phyloP scores from a whole-genome alignment of 30 jellyfish, hydroid and myxozoan genomes.

The Aurelia sp. region DNA sequence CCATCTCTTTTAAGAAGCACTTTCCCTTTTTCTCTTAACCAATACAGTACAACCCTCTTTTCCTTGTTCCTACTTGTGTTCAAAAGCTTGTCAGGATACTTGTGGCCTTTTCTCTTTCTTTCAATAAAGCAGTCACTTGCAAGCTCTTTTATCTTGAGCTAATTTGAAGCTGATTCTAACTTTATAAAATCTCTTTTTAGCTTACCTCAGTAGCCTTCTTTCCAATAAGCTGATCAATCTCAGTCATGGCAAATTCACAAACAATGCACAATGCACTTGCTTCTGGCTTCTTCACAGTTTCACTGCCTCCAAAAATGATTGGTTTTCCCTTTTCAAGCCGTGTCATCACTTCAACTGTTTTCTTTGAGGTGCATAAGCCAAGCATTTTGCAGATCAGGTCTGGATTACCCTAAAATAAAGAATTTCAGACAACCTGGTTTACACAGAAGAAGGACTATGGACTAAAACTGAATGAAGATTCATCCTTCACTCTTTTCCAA shows the following conservation, averaged over 20 bases:
- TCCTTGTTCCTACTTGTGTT: no score
- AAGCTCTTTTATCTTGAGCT: no score
- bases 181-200: neutral
- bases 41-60: no score
- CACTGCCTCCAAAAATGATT: conserved; percentile 28
- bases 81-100: no score
- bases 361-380: conserved; percentile 49
- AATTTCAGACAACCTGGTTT: neutral
- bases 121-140: no score
- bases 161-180: no score
- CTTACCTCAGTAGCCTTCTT: conserved; percentile 44
- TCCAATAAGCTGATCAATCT: conserved; percentile 18
- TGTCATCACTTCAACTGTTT: conserved; percentile 8
- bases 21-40: no score
- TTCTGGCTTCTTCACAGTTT: conserved; percentile 35
- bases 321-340: conserved; percentile 14
- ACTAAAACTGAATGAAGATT: no score
- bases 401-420: conserved; percentile 46
- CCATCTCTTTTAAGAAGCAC: no score
- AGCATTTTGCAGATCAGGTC: conserved; percentile 47
- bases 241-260: conserved; percentile 63
- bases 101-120: no score
- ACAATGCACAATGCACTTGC: conserved; percentile 56
- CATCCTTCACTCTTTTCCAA: no score
- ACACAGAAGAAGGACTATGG: no score